Evolutionary conservation across 2,888 invertebrate species (phyloP), one percentile per base, ranked within the genome.

Genomic region (Seira ritae): DNA sequence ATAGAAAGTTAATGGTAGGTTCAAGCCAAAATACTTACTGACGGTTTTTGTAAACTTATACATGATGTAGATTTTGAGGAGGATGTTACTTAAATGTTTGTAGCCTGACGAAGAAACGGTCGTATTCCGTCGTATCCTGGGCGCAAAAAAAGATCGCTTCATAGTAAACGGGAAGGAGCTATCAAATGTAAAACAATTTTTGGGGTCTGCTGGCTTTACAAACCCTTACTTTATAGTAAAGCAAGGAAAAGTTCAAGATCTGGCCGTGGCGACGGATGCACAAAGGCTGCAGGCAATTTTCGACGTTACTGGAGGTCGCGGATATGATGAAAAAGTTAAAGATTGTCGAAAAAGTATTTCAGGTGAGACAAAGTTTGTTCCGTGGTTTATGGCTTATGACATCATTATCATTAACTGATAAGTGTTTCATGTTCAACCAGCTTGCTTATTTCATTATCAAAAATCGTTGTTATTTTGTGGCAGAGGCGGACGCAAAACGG

Each of bases 171-270:
- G 81, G 1, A 85, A 86, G 67, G 80, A 82, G 22, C 20, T 86
- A 1, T 31, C 31, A 8, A 75, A 83, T 24, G 81, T 81, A 1
- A 79, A 81, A 23, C 67, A 82, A 65, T 86, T 86, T 75, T 67
- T 88, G 24, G 84, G 85, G 8, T 10, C 71, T 1, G 87, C 86
- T 17, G 87, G 87, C 0, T 84, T 88, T 37, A 83, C 79, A 1
- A 88, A 85, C 68, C 86, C 87, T 0, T 88, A 88, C 62, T 86
- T 82, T 24, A 80, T 86, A 10, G 84, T 88, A 0, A 85, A 86
- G 22, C 87, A 88, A 80, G 87, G 87, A 1, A 86, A 84, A 65
- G 77, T 87, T 24, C 67, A 69, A 31, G 75, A 84, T 22, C 46
- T 88, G 23, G 31, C 31, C 2, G 10, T 77, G 1, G 80, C 78